A percentile compares a stretch with the other conserved stretches of the same genome.
phyloP scores from a whole-genome alignment of 2,888 invertebrate genomes.

The Ethmia dodecea region DNA sequence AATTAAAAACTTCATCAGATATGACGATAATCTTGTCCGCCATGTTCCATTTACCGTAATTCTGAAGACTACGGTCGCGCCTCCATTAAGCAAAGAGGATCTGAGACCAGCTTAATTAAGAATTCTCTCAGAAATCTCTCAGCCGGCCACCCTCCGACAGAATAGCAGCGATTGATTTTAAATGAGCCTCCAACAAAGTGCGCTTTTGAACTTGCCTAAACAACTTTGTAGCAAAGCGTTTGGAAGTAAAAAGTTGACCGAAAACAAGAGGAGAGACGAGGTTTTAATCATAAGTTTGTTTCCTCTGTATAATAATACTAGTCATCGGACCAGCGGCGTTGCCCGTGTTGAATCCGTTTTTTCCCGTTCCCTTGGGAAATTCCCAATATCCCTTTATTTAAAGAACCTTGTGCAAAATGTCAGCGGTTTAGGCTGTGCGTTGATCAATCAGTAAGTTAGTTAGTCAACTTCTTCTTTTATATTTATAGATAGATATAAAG shows the following conservation, averaged over 20 bases:
- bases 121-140: slow-evolving; percentile 71
- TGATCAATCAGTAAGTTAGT: no score
- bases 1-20: slow-evolving; percentile 15
- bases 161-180: slow-evolving; percentile 72
- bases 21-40: slow-evolving; percentile 40
- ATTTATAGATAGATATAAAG: no score
- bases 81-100: slow-evolving; percentile 71
- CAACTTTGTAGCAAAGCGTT: slow-evolving; percentile 49
- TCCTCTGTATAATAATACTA: neutral
- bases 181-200: slow-evolving; percentile 64
- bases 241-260: slow-evolving; percentile 22
- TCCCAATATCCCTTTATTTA: no score
- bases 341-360: no score
- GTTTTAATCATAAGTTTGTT: slow-evolving; percentile 23
- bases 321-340: neutral
- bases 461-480: no score
- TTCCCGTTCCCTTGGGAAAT: no score
- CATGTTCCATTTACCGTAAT: slow-evolving; percentile 54
- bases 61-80: slow-evolving; percentile 56
- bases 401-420: no score
- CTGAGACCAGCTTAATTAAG: slow-evolving; percentile 68
- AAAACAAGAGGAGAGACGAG: slow-evolving; percentile 21
- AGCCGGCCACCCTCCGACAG: slow-evolving; percentile 45
- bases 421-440: no score
- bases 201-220: slow-evolving; percentile 44